Conservation (phyloP, 2,797 vertebrate species). For the Platyrinchus mystaceus region DNA sequence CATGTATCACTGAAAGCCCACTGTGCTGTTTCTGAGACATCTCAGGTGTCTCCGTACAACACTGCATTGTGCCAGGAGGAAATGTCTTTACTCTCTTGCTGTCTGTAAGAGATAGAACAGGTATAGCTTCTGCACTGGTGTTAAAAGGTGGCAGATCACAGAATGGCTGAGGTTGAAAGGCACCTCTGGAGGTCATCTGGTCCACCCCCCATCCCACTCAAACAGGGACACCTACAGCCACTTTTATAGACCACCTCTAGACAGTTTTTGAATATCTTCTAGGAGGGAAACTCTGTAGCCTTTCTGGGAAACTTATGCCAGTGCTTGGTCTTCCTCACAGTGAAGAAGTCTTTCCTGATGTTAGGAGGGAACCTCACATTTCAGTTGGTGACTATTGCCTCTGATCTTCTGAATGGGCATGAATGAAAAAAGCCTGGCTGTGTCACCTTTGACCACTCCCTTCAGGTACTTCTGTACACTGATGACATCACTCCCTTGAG, state of each 20-base stretch:
- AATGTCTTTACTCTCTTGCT: not conserved
- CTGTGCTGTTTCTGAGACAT: not conserved
- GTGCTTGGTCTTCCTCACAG: not conserved
- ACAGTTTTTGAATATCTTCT: not conserved
- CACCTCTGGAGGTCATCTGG: not conserved
- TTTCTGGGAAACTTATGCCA: not conserved
- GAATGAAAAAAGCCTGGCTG: not conserved
- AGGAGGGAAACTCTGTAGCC: accelerated
- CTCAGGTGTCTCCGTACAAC: not conserved
- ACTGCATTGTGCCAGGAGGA: not conserved
- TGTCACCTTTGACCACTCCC: not conserved
- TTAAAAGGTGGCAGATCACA: not conserved
- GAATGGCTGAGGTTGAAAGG: not conserved
- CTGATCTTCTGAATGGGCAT: not conserved
- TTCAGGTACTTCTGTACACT: not conserved
- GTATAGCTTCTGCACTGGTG: not conserved
- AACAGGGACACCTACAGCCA: not conserved
- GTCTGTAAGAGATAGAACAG: not conserved
- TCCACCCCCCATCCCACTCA: not conserved
- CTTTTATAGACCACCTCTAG: not conserved
- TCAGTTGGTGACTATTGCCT: not conserved
- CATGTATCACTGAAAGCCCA: not conserved
- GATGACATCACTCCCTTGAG: not conserved
- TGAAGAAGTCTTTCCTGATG: not conserved
- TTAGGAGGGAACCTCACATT: not conserved